phyloP scores from a whole-genome alignment of 2,888 invertebrate genomes.

The Phengaris arion region DNA sequence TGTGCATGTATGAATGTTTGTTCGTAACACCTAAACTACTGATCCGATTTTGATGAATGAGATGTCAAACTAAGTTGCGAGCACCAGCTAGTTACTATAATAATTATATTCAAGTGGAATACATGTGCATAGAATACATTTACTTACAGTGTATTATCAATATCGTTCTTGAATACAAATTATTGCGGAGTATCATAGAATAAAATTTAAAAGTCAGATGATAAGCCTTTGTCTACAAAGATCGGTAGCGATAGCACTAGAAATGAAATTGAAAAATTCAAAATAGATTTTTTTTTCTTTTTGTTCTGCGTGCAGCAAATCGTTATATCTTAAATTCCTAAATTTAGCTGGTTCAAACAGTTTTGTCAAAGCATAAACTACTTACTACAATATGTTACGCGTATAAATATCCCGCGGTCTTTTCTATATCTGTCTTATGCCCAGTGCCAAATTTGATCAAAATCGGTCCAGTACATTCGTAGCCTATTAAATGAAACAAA shows the following conservation, averaged over 20 bases:
- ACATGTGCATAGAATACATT: background rate
- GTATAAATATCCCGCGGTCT: too few relatives aligned
- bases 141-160: background rate
- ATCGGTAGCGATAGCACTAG: background rate
- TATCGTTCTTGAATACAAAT: background rate
- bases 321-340: background rate
- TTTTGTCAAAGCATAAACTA: too few relatives aligned
- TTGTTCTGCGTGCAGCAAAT: background rate
- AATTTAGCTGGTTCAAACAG: background rate
- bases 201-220: slow-evolving; percentile 15
- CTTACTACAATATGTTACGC: too few relatives aligned
- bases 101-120: background rate
- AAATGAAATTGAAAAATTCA: slow-evolving; percentile 5
- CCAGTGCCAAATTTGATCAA: too few relatives aligned
- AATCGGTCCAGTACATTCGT: too few relatives aligned
- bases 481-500: too few relatives aligned
- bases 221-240: slow-evolving; percentile 10
- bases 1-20: too few relatives aligned
- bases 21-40: too few relatives aligned
- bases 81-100: background rate
- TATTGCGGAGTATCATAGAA: slow-evolving; percentile 4
- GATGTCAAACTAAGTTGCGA: too few relatives aligned
- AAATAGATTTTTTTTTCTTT: background rate
- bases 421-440: too few relatives aligned
- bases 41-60: too few relatives aligned